Base-by-base conservation (phyloP, 1,140 invertebrate genomes). In the Drosophila carrolli region DNA sequence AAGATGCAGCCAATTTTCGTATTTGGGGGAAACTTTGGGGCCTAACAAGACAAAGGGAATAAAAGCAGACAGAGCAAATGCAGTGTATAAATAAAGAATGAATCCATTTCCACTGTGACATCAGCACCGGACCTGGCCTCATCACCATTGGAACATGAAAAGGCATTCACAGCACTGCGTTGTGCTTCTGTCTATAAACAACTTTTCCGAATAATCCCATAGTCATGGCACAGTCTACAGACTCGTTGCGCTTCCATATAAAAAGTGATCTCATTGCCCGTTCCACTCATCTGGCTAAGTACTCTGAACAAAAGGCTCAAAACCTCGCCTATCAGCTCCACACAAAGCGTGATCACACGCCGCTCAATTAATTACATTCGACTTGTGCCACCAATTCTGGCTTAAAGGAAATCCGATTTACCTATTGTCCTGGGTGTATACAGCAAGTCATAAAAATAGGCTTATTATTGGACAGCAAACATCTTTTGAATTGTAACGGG, bases 81-180 rank as follows among this genome's bases (percentile, higher is more conserved):
- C 77, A 84, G 50, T 84, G 70, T 81, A 89, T 78, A 84, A 90
- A 89, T 84, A 89, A 75, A 56, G 58, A 89, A 78, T 72, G 41
- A 84, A 88, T 62, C 76, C 80, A 88, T 89, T 89, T 89, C 81
- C 85, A 62, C 68, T 53, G 73, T 89, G 84, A 89, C 84, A 89
- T 89, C 84, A 88, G 80, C 79, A 58, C 53, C 61, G 59, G 65
- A 75, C 67, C 78, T 73, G 65, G 66, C 73, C 70, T 70, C 67
- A 71, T 58, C 67, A 35, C 67, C 50, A 70, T 41, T 71, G 65
- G 19, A 71, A 29, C 29, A 58, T 58, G n/a, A 48, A 43, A 57
- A 71, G 37, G 67, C 68, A 72, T 71, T 71, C 67, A 48, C 63
- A 41, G 44, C 66, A 72, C 37, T 50, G 59, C 46, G 51, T 40